Base-by-base conservation (phyloP, 2,797 vertebrate genomes). In the Paratrypauchen microcephalus region DNA sequence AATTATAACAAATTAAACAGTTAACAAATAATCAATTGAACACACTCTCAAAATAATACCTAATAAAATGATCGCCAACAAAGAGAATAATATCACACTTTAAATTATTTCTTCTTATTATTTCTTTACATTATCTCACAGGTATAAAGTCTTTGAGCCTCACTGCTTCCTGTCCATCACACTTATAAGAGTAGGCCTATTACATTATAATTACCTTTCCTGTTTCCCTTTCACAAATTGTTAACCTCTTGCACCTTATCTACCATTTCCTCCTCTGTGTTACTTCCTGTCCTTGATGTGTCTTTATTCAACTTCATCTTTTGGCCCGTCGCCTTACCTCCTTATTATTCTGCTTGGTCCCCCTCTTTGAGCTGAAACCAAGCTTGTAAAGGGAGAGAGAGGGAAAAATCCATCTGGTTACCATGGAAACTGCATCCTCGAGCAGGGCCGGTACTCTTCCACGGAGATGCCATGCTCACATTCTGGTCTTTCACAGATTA, bases 381-480 rank as follows among this genome's bases (percentile, higher is more conserved):
- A 81, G 77, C 72, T 36, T 36, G 65, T 55, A 61, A 82, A 77
- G 76, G 69, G 74, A 57, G 54, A 15, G 55, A 60, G 77, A 81
- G 81, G 66, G 18, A 70, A 71, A 69, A 72, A 84, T 90, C 86
- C 65, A 87, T 87, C 77, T 78, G 79, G 91, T 94, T 92, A 86
- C 93, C 92, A 92, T 93, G 88, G 92, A 85, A 93, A 94, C 93
- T 88, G 87, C 84, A 76, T 90, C 91, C 82, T 79, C 23, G 82
- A 83, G 88, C 82, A 13, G 75, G 85, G 83, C 83, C 89, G 77
- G 80, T 77, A 70, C 79, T 85, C 81, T 83, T 88, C 80, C 78
- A 82, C 72, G 68, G 77, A 69, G 73, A 67, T 82, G 70, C 74
- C 74, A 63, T 82, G 71, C 77, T 1, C 65, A 75, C 73, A 80